phyloP scores from a whole-genome alignment of 2,888 invertebrate species.

The Heliconius aoede region DNA sequence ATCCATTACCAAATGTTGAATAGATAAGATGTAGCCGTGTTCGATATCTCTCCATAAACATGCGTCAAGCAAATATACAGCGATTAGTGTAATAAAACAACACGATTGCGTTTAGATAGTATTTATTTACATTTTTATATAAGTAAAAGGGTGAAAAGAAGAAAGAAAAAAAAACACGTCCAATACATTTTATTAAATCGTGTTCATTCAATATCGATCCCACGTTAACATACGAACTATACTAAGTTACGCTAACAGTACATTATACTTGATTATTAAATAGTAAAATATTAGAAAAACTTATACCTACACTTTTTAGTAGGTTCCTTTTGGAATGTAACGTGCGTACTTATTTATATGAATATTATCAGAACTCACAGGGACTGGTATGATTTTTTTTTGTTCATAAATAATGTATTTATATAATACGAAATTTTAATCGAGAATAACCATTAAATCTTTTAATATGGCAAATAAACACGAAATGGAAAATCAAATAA shows the following conservation, averaged over 20 bases:
- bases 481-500: constrained; percentile 56
- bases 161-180: constrained; percentile 49
- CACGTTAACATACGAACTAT: constrained; percentile 38
- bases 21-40: not conserved
- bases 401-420: constrained; percentile 50
- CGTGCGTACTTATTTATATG: constrained; percentile 60
- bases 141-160: constrained; percentile 53
- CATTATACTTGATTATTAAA: constrained; percentile 38
- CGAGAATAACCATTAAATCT: constrained; percentile 15
- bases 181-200: constrained; percentile 54
- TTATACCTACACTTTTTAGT: constrained; percentile 38
- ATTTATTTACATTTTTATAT: constrained; percentile 68
- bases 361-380: constrained; percentile 80
- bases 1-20: constrained; percentile 10
- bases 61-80: constrained; percentile 61
- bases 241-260: constrained; percentile 40
- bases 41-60: constrained; percentile 44
- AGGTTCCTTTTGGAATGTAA: too few relatives aligned
- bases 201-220: constrained; percentile 35
- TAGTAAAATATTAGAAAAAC: constrained; percentile 48
- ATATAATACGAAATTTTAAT: constrained; percentile 51
- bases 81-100: constrained; percentile 75
- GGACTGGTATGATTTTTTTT: constrained; percentile 69
- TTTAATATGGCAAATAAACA: constrained; percentile 22
- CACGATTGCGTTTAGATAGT: constrained; percentile 59